Evolutionary conservation across 2,888 invertebrate species (phyloP).

Genomic region (Caenorhabditis becei): DNA sequence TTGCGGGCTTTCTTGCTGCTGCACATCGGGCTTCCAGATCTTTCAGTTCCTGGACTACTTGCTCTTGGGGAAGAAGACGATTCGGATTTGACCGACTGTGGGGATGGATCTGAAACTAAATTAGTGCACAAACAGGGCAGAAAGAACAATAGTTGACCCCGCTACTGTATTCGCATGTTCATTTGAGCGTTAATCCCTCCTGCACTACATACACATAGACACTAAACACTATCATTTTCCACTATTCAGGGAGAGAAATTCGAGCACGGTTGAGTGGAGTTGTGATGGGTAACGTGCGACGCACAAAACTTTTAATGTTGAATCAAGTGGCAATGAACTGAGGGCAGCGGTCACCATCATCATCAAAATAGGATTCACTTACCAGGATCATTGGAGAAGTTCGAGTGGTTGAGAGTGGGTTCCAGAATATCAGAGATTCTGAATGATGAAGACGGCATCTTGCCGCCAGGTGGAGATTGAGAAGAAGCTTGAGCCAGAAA

Average conservation of each 20-base stretch:
- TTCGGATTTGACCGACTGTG: conserved; percentile 41
- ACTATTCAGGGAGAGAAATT: conserved; percentile 43
- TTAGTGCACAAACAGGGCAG: conserved; percentile 43
- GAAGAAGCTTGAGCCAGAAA: conserved; percentile 40
- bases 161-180: conserved; percentile 53
- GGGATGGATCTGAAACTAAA: conserved; percentile 46
- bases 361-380: conserved; percentile 15
- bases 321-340: conserved; percentile 36
- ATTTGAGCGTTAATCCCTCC: conserved; percentile 60
- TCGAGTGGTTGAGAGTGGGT: conserved; percentile 51
- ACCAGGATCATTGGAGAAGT: conserved; percentile 51
- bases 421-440: conserved; percentile 68
- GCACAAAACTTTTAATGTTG: conserved; percentile 55
- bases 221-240: conserved; percentile 69
- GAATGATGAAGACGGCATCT: conserved; percentile 56
- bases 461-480: conserved; percentile 30
- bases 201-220: conserved; percentile 32
- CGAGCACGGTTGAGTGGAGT: conserved; percentile 60
- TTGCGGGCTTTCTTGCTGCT: conserved; percentile 81
- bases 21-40: conserved; percentile 50
- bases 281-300: conserved; percentile 53
- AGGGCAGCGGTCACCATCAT: conserved; percentile 19
- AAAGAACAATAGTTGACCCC: conserved; percentile 22
- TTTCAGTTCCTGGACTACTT: conserved; percentile 51
- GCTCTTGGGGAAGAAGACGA: conserved; percentile 54